Percentiles rank a stretch among this genome's conserved stretches.
These are phyloP conservation scores for Pteria penguin DNA, from an alignment of 2,888 invertebrate species.

Conservation along the genomic window DNA sequence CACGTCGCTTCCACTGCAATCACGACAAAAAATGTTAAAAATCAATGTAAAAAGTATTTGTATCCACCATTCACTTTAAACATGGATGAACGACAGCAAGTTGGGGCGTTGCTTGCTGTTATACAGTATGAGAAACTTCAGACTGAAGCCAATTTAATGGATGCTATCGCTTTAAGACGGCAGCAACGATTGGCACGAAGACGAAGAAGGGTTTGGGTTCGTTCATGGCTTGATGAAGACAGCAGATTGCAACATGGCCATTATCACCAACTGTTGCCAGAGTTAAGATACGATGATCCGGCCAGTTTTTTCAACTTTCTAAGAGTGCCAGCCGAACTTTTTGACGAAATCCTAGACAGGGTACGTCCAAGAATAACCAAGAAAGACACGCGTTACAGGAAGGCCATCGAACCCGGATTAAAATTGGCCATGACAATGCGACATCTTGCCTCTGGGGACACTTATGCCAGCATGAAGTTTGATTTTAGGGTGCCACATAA, in stretches of 20 bases:
- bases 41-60: no score
- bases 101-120: no score
- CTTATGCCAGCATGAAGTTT: constrained; percentile 47
- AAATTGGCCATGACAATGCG: constrained; percentile 48
- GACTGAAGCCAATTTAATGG: no score
- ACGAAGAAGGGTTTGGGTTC: no score
- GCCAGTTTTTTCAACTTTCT: constrained; percentile 46
- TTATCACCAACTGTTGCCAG: constrained; percentile 40
- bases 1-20: no score
- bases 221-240: constrained; percentile 42
- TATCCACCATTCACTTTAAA: no score
- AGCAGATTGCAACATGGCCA: constrained; percentile 41
- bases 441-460: constrained; percentile 50
- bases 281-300: constrained; percentile 43
- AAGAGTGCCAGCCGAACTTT: constrained; percentile 48
- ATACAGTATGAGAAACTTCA: no score
- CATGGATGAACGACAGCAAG: no score
- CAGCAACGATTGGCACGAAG: no score
- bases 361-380: constrained; percentile 40
- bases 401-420: constrained; percentile 42
- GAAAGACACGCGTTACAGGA: constrained; percentile 44
- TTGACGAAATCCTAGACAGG: constrained; percentile 48
- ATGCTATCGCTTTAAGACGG: no score
- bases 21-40: no score
- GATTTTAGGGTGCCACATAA: constrained; percentile 52